Evolutionary conservation across 2,888 invertebrate genomes (phyloP).

Genomic region (Lasioglossum zephyrum): DNA sequence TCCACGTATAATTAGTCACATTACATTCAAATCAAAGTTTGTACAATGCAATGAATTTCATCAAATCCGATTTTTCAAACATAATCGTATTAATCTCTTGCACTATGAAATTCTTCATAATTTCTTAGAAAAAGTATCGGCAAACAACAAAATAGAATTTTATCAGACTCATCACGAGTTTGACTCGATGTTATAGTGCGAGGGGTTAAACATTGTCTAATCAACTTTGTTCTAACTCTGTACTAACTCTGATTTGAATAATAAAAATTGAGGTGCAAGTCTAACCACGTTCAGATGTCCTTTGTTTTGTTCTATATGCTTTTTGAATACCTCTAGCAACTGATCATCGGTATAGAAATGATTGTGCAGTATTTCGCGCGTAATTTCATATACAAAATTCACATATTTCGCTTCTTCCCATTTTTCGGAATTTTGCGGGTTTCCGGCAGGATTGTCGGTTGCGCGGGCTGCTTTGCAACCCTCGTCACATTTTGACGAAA

Average conservation of each 20-base stretch:
- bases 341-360: constrained; percentile 86
- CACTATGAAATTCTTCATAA: too few species aligned
- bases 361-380: constrained; percentile 86
- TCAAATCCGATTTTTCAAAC: background rate
- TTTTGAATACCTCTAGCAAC: constrained; percentile 85
- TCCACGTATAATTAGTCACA: background rate
- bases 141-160: too few species aligned
- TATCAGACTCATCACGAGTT: too few species aligned
- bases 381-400: constrained; percentile 85
- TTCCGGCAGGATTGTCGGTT: background rate
- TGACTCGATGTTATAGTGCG: background rate
- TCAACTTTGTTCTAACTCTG: too few species aligned
- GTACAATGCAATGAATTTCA: background rate
- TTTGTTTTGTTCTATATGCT: constrained; percentile 85
- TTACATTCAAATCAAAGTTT: constrained; percentile 2
- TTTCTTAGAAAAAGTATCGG: too few species aligned
- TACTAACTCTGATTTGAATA: background rate
- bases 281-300: constrained; percentile 84
- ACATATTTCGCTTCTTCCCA: constrained; percentile 81
- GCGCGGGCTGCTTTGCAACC: background rate
- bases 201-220: background rate
- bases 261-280: background rate
- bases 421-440: background rate
- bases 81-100: too few species aligned
- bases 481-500: constrained; percentile 9